Conservation (phyloP, 1,140 invertebrate species). For the Scaptomyza montana region DNA sequence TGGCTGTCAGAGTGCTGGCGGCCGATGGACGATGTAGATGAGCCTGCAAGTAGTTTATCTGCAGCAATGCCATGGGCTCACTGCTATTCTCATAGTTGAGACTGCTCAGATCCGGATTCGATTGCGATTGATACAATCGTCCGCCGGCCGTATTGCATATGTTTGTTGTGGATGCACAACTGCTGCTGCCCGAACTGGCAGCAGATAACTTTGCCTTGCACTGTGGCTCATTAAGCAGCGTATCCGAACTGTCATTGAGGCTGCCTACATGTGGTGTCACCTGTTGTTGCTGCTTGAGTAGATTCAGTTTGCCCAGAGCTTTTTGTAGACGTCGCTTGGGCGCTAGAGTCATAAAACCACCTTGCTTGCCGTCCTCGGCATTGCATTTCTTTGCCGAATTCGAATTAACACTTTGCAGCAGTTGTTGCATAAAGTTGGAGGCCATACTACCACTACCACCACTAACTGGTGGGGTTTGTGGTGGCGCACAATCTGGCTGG, state of each 20-base stretch:
- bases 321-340: constrained; percentile 93
- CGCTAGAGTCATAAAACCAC: constrained; percentile 93
- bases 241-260: constrained; percentile 69
- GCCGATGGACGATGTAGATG: constrained; percentile 72
- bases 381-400: constrained; percentile 86
- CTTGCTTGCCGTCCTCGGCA: constrained; percentile 86
- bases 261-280: constrained; percentile 40
- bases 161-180: constrained; percentile 55
- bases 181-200: constrained; percentile 56
- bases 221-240: constrained; percentile 56
- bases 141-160: constrained; percentile 39
- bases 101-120: constrained; percentile 94
- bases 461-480: constrained; percentile 61
- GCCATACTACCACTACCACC: constrained; percentile 61
- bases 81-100: constrained; percentile 89
- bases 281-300: constrained; percentile 89
- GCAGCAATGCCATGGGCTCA: constrained; percentile 44
- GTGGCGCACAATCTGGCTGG: constrained; percentile 73
- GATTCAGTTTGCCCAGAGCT: constrained; percentile 95
- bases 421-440: constrained; percentile 76
- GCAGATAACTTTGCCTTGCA: constrained; percentile 57
- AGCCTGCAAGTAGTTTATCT: constrained; percentile 67
- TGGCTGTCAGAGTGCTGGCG: constrained; percentile 67
- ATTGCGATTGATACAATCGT: constrained; percentile 92
- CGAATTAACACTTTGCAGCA: constrained; percentile 73